phyloP scores from a whole-genome alignment of 2,888 invertebrate species.

The Clanis bilineata region DNA sequence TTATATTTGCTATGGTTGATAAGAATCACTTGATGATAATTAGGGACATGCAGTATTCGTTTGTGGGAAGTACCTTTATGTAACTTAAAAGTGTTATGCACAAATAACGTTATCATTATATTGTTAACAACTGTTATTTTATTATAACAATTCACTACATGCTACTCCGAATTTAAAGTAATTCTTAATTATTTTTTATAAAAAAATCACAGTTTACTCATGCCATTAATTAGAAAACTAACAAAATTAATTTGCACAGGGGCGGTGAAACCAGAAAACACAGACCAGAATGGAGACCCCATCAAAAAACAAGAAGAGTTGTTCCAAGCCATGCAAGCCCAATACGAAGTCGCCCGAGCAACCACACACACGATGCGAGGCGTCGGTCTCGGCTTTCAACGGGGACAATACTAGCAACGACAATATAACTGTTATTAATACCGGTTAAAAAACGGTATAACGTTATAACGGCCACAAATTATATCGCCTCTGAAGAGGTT shows the following conservation, averaged over 20 bases:
- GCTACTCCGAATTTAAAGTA: too few species aligned
- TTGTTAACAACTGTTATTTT: too few species aligned
- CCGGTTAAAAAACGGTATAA: background rate
- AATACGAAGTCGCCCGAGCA: slow-evolving; percentile 97
- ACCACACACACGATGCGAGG: slow-evolving; percentile 98
- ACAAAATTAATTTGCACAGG: slow-evolving; percentile 42
- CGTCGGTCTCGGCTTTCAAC: slow-evolving; percentile 89
- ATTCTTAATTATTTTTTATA: too few species aligned
- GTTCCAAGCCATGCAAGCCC: slow-evolving; percentile 96
- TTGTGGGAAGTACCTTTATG: too few species aligned
- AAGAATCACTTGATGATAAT: too few species aligned
- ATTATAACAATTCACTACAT: too few species aligned
- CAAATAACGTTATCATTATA: too few species aligned
- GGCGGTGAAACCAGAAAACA: slow-evolving; percentile 58
- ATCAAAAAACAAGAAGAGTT: slow-evolving; percentile 91
- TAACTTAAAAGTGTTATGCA: too few species aligned
- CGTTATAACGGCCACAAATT: background rate
- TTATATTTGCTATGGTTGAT: too few species aligned
- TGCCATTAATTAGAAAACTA: too few species aligned
- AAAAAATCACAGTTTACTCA: too few species aligned
- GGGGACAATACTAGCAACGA: slow-evolving; percentile 58
- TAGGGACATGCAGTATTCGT: too few species aligned
- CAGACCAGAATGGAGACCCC: slow-evolving; percentile 76
- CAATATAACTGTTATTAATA: background rate
- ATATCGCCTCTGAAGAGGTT: background rate